phyloP scores from a whole-genome alignment of 2,888 invertebrate species.

The Volucella inanis region DNA sequence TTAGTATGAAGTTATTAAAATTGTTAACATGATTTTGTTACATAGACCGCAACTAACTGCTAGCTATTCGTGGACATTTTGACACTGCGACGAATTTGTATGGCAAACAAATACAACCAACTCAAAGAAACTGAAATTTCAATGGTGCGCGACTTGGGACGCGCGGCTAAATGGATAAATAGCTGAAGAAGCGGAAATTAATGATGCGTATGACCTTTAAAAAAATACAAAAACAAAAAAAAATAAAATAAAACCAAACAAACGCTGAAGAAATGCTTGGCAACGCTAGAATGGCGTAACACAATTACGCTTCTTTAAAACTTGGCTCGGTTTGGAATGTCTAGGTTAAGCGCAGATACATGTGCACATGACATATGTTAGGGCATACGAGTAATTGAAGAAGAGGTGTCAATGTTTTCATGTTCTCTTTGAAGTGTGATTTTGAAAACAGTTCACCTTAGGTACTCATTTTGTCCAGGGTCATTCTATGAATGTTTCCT shows the following conservation, averaged over 20 bases:
- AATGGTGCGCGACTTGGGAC: conserved; percentile 24
- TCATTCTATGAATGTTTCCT: too few relatives aligned
- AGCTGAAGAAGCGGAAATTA: conserved; percentile 61
- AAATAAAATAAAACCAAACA: too few relatives aligned
- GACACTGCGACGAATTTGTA: conserved; percentile 61
- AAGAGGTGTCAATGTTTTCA: not conserved
- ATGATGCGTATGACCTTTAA: conserved; percentile 57
- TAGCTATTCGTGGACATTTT: conserved; percentile 47
- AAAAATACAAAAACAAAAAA: not conserved
- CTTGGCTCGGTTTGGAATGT: conserved; percentile 33
- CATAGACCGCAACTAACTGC: conserved; percentile 17
- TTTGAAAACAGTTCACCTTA: too few relatives aligned
- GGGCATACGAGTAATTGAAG: not conserved
- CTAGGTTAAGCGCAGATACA: conserved; percentile 39
- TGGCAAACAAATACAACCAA: conserved; percentile 38
- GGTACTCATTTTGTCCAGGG: too few relatives aligned
- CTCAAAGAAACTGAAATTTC: conserved; percentile 34
- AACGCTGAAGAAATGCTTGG: conserved; percentile 49
- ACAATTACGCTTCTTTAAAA: conserved; percentile 20
- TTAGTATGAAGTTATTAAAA: conserved; percentile 70
- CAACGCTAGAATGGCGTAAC: conserved; percentile 56
- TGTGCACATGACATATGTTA: too few relatives aligned
- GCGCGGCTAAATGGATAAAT: conserved; percentile 3
- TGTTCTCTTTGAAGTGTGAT: too few relatives aligned
- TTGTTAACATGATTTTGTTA: conserved; percentile 69